Conservation (phyloP, 2,797 vertebrate genomes). For the Orestias chungarensis region DNA sequence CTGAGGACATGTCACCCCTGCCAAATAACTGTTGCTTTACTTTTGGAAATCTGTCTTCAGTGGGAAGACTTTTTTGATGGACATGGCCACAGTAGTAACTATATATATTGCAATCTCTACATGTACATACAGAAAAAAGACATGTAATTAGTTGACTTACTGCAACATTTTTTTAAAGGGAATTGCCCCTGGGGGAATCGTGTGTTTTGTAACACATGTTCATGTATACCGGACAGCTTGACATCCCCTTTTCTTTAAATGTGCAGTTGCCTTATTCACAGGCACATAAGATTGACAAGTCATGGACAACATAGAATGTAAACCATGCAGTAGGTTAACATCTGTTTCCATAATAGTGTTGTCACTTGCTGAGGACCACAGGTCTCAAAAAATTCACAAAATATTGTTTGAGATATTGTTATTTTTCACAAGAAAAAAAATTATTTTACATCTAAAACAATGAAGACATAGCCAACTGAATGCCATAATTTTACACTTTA, state of each 20-base stretch:
- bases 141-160: background rate
- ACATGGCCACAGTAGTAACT: background rate
- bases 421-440: background rate
- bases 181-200: background rate
- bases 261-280: background rate
- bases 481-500: background rate
- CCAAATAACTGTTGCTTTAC: background rate
- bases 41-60: background rate
- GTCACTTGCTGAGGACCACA: too few species aligned
- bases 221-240: background rate
- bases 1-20: background rate
- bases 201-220: background rate
- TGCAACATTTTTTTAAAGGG: background rate
- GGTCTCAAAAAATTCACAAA: background rate
- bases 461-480: background rate
- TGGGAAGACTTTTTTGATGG: background rate
- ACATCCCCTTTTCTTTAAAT: background rate
- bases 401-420: background rate
- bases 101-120: background rate
- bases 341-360: too few species aligned
- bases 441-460: background rate
- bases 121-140: background rate
- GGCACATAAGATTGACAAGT: background rate
- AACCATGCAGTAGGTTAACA: background rate
- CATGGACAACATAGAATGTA: background rate